Evolutionary conservation across 2,888 invertebrate genomes (phyloP), one percentile per base, ranked within the genome.

Genomic region (Chymomyza amoena): DNA sequence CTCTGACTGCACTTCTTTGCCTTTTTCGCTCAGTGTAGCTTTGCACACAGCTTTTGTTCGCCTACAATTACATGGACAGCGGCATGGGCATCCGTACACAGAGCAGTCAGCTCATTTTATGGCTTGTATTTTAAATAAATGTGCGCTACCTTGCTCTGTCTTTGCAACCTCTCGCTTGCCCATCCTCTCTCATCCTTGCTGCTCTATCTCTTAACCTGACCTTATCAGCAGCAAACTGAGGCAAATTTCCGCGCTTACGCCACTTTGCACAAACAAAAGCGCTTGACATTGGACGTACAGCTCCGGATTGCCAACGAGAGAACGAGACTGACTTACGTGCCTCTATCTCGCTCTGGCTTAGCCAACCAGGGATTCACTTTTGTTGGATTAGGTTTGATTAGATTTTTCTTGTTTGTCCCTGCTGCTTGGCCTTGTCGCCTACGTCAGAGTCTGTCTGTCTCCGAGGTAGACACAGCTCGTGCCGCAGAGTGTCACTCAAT

Each of bases 341-440:
- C 32, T 32, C 32, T 6, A 6, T 32, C 32, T 6, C 32, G 6
- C 7, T 6, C 32, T 32, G 32, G 32, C 32, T 32, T 32, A 32
- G n/a, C 79, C 79, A 73, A 70, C 84, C 39, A 45, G 69, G 64
- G 71, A 77, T 89, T 88, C 79, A 78, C 81, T 78, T 78, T 88
- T 87, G 88, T 88, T 87, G 89, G 87, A 84, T 88, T 88, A 89
- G 87, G 87, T 88, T 88, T 88, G 89, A 88, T 88, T 88, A 88
- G 87, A 89, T 88, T 85, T 87, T 80, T 76, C 84, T 78, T 77
- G 74, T 78, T 78, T 74, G 81, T 70, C 36, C 63, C 66, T 66
- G 13, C 67, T 67, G 66, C 68, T 67, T 59, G 62, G 79, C 69
- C 63, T 70, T 63, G 18, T 63, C 52, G 50, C 18, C 15, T 18